Evolutionary conservation across 2,888 invertebrate genomes (phyloP), one percentile per base, ranked within the genome.

Genomic region (Lepidochrysops patricia): DNA sequence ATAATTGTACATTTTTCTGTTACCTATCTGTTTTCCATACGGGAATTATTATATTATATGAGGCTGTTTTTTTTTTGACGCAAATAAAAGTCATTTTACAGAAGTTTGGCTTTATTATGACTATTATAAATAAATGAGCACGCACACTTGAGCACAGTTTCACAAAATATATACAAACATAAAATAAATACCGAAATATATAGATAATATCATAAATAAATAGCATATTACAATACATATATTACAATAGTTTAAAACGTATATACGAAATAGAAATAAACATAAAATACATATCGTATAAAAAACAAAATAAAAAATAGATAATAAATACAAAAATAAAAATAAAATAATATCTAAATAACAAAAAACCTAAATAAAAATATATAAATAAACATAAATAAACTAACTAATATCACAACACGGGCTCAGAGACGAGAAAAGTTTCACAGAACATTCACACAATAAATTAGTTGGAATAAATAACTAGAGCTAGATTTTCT

Each of bases 341-440:
- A 15, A 37, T 37, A 37, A 15, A 6, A 34, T n/a, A 35, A 1
- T 35, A 35, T 15, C 2, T 15, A 35, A 35, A 35, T 12, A 52
- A 26, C 1, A 23, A 49, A 23, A 48, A 19, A 48, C 13, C 2
- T 59, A 57, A 58, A 65, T 19, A 59, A 63, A 66, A 50, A 60
- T 67, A 19, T 43, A 19, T 4, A 43, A 43, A 19, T 5, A 29
- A 6, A 29, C 29, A 43, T 12, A 43, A 43, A 43, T 23, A 43
- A 43, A 43, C 19, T 43, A 23, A 43, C 43, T 43, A 43, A 43
- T 43, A 43, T 43, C 43, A 23, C 43, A 65, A 60, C 37, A 49
- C 64, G 65, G 68, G 78, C 82, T 79, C 81, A 82, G 79, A 78
- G 7, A 79, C 62, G 58, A 63, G 64, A 71, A 68, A 67, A 62